Percentiles rank a stretch among this genome's conserved stretches.
Evolutionary conservation across 2,113 vertebrate species (phyloP).

Genomic region (Macquaria australasica): DNA sequence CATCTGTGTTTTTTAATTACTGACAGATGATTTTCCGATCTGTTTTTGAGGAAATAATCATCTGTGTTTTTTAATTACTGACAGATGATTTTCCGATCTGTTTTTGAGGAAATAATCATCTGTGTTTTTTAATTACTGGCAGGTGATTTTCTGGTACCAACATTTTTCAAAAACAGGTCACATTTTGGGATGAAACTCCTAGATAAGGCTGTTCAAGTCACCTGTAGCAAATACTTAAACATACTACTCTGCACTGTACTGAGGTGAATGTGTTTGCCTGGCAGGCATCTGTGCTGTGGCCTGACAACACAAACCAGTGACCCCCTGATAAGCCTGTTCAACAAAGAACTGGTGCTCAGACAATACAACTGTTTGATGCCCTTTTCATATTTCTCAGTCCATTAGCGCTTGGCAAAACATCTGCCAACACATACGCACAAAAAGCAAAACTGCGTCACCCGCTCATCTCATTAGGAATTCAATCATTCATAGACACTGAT

Average conservation of each 20-base stretch:
- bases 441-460: slow-evolving; percentile 37
- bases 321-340: slow-evolving; percentile 60
- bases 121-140: too few species aligned
- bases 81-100: too few species aligned
- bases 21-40: neutral
- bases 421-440: slow-evolving; percentile 33
- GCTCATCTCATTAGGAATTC: slow-evolving; percentile 65
- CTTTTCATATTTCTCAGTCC: slow-evolving; percentile 67
- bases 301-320: slow-evolving; percentile 51
- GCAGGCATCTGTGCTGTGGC: slow-evolving; percentile 31
- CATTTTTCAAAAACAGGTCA: neutral
- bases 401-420: slow-evolving; percentile 58
- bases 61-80: neutral
- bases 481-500: slow-evolving; percentile 71
- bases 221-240: neutral
- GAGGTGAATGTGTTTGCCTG: slow-evolving; percentile 32
- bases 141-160: neutral
- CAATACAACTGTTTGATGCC: slow-evolving; percentile 68
- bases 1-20: neutral
- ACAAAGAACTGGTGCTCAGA: slow-evolving; percentile 63
- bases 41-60: neutral
- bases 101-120: too few species aligned
- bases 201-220: neutral
- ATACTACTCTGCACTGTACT: neutral
- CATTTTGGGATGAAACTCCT: neutral